Percentiles rank a stretch among this genome's conserved stretches.
Conservation (phyloP, 2,797 vertebrate genomes). For the Semaprochilodus insignis region DNA sequence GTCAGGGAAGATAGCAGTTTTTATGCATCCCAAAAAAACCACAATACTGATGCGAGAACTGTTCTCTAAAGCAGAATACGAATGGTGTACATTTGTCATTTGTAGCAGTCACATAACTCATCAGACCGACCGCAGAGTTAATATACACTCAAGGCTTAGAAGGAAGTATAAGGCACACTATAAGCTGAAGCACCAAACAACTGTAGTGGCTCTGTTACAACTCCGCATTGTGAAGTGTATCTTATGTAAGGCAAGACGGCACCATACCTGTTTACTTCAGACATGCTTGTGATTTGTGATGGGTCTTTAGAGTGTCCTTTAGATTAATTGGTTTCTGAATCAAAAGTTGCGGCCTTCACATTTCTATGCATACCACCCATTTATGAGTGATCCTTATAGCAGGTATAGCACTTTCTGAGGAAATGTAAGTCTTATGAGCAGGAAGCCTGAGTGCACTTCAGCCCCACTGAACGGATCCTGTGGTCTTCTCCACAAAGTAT, state of each 20-base stretch:
- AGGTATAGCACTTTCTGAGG: constrained; percentile 44
- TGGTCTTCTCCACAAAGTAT: not conserved
- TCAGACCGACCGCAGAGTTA: not conserved
- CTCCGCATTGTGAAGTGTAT: constrained; percentile 11
- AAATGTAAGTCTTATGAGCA: constrained; percentile 69
- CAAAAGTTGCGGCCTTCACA: constrained; percentile 68
- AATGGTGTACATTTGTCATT: not conserved
- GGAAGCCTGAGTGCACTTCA: constrained; percentile 59
- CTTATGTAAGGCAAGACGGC: constrained; percentile 2
- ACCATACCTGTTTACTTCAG: constrained; percentile 61
- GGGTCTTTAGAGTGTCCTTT: constrained; percentile 67
- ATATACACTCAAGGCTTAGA: constrained; percentile 4
- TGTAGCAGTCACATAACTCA: not conserved
- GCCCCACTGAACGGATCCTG: not conserved
- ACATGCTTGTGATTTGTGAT: constrained; percentile 62
- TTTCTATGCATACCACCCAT: constrained; percentile 74
- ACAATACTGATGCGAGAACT: constrained; percentile 14
- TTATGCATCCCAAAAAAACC: constrained; percentile 6
- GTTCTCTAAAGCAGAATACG: constrained; percentile 15
- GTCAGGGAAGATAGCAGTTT: not conserved
- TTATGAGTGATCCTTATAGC: constrained; percentile 58
- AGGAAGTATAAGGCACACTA: not conserved
- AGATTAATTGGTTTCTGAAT: constrained; percentile 78
- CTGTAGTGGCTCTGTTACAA: constrained; percentile 2
- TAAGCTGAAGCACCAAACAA: not conserved